phyloP scores from a whole-genome alignment of 2,113 vertebrate genomes.

The Zeus faber region DNA sequence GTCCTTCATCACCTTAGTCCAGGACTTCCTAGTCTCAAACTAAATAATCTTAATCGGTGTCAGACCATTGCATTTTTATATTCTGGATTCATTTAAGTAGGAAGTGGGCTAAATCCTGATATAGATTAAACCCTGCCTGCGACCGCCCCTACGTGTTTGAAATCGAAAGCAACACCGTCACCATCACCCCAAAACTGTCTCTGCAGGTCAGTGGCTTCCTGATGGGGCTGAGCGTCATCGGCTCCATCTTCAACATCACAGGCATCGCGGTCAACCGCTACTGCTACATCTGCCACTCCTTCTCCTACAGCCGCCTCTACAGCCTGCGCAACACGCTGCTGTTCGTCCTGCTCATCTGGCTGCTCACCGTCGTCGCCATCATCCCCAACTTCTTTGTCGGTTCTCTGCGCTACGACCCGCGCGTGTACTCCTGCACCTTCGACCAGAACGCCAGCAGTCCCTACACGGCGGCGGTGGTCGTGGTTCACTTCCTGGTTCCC shows the following conservation, averaged over 20 bases:
- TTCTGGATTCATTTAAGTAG: no score
- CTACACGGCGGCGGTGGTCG: slow-evolving; percentile 82
- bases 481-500: slow-evolving; percentile 88
- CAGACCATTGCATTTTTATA: not conserved
- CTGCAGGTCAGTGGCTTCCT: slow-evolving; percentile 84
- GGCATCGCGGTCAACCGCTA: slow-evolving; percentile 89
- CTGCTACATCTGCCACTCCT: slow-evolving; percentile 89
- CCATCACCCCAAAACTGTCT: no score
- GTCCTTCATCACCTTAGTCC: no score
- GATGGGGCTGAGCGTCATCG: slow-evolving; percentile 89
- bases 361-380: slow-evolving; percentile 80
- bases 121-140: no score
- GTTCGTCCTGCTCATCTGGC: slow-evolving; percentile 78
- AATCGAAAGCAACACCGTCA: not conserved
- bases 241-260: slow-evolving; percentile 92
- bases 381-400: slow-evolving; percentile 87
- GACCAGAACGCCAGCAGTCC: slow-evolving; percentile 83
- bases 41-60: not conserved
- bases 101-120: no score
- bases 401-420: slow-evolving; percentile 84
- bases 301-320: slow-evolving; percentile 82
- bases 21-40: no score
- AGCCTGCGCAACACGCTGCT: slow-evolving; percentile 81
- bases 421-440: slow-evolving; percentile 90
- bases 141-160: no score